Conservation (phyloP, 2,888 invertebrate species). For the Xestoiulus laeticollis region DNA sequence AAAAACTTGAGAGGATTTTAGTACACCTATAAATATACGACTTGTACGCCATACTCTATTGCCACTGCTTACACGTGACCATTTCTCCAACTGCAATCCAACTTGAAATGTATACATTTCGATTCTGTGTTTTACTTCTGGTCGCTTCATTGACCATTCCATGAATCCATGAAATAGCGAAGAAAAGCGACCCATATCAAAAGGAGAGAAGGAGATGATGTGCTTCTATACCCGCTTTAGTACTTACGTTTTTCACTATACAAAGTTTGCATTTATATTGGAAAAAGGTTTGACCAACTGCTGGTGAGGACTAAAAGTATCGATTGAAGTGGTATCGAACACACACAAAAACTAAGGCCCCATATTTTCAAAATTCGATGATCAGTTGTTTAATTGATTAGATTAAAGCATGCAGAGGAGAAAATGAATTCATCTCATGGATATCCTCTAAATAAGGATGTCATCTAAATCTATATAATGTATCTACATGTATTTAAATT, state of each 20-base stretch:
- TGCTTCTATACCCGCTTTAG: background rate
- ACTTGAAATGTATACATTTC: slow-evolving; percentile 34
- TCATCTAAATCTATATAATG: too few relatives aligned
- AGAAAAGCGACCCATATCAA: slow-evolving; percentile 23
- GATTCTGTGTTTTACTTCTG: slow-evolving; percentile 45
- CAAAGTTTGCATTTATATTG: slow-evolving; percentile 23
- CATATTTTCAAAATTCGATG: background rate
- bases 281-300: background rate
- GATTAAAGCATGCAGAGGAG: background rate
- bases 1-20: slow-evolving; percentile 31
- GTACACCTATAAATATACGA: slow-evolving; percentile 14
- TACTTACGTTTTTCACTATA: background rate
- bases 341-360: background rate
- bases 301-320: background rate
- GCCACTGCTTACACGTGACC: slow-evolving; percentile 1
- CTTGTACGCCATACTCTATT: slow-evolving; percentile 18
- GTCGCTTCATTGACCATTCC: slow-evolving; percentile 48
- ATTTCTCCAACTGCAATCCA: slow-evolving; percentile 37
- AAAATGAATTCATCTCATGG: too few relatives aligned
- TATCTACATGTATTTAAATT: too few relatives aligned
- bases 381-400: background rate
- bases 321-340: background rate
- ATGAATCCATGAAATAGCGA: slow-evolving; percentile 42
- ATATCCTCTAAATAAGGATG: too few relatives aligned
- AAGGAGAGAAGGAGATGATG: background rate